Base-by-base conservation (phyloP, 2,888 invertebrate species). In the Linyphia triangularis region DNA sequence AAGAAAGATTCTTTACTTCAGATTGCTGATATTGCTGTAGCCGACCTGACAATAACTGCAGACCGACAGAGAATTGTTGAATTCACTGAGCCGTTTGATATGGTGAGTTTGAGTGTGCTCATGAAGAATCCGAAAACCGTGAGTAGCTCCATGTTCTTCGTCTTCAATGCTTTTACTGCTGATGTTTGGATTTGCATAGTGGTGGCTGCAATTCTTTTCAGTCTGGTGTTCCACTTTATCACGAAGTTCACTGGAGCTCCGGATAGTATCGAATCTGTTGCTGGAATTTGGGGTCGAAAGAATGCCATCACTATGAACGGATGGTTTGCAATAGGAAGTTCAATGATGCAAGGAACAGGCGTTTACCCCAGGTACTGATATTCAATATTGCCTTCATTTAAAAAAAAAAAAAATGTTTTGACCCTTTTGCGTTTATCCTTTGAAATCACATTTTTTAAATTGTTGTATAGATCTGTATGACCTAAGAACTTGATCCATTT, bases 21-120 rank as follows among this genome's bases (percentile, higher is more conserved):
- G 89, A 75, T 72, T 67, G 89, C 86, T 4, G 89, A 89, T 24
- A 24, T 89, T 13, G 89, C 83, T 0, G 51, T 88, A 5, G 78
- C 78, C 9, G 86, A 86, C 10, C 22, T 89, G 28, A 57, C 19
- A 10, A 61, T 86, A 2, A 89, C 83, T 1, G 63, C 63, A 2
- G 10, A 33, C 9, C 63, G 89, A 16, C 78, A 72, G 19, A 40
- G 67, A 24, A 86, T 86, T 4, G 83, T 89, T 1, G 79, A 89
- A 13, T 89, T 83, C 37, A 78, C 73, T 7, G 83, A 86, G 24
- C 83, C 89, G 16, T 86, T 72, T 33, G 69, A 82, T 7, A 33
- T 72, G 33, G 61, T 78, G 22, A 70, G 78, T 13, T 61, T 86
- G 28, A 78, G 81, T 33, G 13, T 89, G 5, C 4, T 84, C 7